Conservation (phyloP, 2,888 invertebrate genomes). For the Melinaea menophilus region DNA sequence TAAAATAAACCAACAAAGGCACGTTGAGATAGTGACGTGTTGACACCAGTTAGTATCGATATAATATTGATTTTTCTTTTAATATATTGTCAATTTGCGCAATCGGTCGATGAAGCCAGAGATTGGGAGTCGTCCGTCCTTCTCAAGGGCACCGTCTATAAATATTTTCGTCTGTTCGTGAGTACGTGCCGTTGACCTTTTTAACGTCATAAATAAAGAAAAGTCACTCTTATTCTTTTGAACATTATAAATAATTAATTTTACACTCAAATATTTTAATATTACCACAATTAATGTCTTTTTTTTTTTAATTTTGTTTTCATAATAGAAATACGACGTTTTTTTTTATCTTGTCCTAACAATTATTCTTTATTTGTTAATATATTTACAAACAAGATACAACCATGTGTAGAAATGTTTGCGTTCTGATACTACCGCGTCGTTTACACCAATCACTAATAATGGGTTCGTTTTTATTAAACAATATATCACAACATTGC, state of each 20-base stretch:
- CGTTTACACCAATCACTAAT: too few relatives aligned
- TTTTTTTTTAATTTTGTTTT: too few relatives aligned
- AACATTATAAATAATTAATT: not conserved
- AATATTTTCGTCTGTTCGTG: conserved; percentile 44
- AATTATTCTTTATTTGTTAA: too few relatives aligned
- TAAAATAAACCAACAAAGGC: conserved; percentile 2
- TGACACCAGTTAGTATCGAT: conserved; percentile 6
- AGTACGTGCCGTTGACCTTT: conserved; percentile 29
- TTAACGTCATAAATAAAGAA: conserved; percentile 16
- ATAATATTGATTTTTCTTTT: conserved; percentile 24
- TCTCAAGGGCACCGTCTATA: conserved; percentile 60
- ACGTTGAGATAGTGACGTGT: conserved; percentile 2
- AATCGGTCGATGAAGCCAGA: conserved; percentile 12
- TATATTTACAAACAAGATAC: too few relatives aligned
- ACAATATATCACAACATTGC: too few relatives aligned
- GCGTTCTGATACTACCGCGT: too few relatives aligned
- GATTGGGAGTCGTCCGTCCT: conserved; percentile 44
- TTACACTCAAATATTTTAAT: too few relatives aligned
- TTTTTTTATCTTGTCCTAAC: too few relatives aligned
- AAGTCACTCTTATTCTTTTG: not conserved
- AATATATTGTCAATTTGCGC: conserved; percentile 22
- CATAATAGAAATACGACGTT: too few relatives aligned
- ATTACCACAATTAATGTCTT: too few relatives aligned
- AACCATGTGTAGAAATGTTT: too few relatives aligned
- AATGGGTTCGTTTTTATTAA: too few relatives aligned